Percentiles rank a stretch among this genome's conserved stretches.
These are phyloP conservation scores for Aphis craccivora DNA, from an alignment of 1,140 invertebrate genomes.

Conservation along the genomic window DNA sequence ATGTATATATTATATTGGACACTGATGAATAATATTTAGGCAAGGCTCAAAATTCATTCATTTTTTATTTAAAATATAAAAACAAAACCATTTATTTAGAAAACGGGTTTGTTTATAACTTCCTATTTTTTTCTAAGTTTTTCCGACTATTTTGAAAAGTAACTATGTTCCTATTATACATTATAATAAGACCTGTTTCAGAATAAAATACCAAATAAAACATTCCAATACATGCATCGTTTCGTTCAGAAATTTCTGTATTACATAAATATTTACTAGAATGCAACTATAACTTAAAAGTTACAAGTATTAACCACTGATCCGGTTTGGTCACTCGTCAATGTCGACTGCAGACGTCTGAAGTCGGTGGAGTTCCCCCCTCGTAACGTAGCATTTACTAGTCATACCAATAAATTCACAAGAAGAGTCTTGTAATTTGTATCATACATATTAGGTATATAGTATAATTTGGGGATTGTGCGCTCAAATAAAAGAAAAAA, in stretches of 20 bases:
- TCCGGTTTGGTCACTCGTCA: constrained; percentile 14
- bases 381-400: background rate
- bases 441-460: background rate
- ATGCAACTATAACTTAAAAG: background rate
- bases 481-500: background rate
- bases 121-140: too few species aligned
- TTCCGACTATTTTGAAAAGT: too few species aligned
- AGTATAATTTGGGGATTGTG: background rate
- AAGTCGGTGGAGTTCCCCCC: background rate
- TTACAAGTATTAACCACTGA: background rate
- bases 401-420: background rate
- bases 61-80: too few species aligned
- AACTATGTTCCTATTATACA: too few species aligned
- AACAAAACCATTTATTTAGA: too few species aligned
- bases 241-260: background rate
- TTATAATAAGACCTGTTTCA: background rate
- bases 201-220: background rate
- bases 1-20: too few species aligned
- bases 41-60: too few species aligned
- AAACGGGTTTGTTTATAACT: too few species aligned
- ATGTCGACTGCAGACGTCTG: background rate
- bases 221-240: background rate
- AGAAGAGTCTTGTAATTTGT: background rate
- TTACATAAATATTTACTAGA: background rate
- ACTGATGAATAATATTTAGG: too few species aligned